phyloP scores from a whole-genome alignment of 1,140 invertebrate species.

The Capitella teleta region DNA sequence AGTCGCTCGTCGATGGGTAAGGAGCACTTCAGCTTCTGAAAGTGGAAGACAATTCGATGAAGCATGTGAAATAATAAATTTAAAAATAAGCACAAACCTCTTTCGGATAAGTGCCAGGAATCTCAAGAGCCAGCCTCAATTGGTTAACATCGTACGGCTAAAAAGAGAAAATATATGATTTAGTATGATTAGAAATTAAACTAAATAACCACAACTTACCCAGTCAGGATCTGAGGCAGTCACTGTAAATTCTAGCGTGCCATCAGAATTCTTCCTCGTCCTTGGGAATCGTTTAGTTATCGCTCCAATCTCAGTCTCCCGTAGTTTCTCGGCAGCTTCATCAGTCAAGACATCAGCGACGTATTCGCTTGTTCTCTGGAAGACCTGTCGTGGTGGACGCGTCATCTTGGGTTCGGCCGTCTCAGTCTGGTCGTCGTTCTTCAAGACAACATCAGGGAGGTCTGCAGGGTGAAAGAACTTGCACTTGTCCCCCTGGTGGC shows the following conservation, averaged over 20 bases:
- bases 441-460: neutral
- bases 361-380: neutral
- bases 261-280: slow-evolving; percentile 16
- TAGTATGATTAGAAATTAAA: neutral
- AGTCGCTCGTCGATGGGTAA: slow-evolving; percentile 1
- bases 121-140: slow-evolving; percentile 18
- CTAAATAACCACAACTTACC: slow-evolving; percentile 15
- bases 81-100: slow-evolving; percentile 22
- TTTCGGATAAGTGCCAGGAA: slow-evolving; percentile 24
- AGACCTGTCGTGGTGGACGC: slow-evolving; percentile 2
- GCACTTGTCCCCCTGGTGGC: neutral
- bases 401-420: neutral
- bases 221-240: slow-evolving; percentile 29
- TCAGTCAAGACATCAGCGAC: neutral
- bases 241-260: slow-evolving; percentile 16
- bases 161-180: slow-evolving; percentile 13
- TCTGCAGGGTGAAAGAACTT: slow-evolving; percentile 1
- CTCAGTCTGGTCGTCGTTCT: slow-evolving; percentile 3
- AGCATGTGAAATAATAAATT: neutral
- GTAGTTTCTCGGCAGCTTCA: slow-evolving; percentile 16
- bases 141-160: slow-evolving; percentile 33
- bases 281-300: slow-evolving; percentile 21
- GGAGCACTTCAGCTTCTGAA: slow-evolving; percentile 3
- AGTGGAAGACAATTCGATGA: neutral
- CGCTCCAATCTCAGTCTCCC: slow-evolving; percentile 21